A percentile compares a stretch with the other conserved stretches of the same genome.
phyloP scores from a whole-genome alignment of 2,113 vertebrate species.

The Seriola quinqueradiata region DNA sequence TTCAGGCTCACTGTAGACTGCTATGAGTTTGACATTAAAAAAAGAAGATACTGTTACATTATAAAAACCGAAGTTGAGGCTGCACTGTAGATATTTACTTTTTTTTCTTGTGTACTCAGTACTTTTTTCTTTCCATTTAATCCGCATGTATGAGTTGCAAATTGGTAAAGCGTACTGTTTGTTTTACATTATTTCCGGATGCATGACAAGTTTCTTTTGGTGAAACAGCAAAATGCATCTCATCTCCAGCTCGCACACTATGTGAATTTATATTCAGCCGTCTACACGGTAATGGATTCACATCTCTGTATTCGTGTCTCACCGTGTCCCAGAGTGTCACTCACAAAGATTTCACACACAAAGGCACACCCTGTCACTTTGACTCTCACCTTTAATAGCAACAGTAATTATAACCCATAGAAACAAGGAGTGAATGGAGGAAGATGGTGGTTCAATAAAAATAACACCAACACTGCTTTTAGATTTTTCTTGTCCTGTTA shows the following conservation, averaged over 20 bases:
- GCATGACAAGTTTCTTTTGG: conserved; percentile 4
- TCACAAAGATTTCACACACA: too few relatives aligned
- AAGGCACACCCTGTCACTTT: not conserved
- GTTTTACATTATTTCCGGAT: not conserved
- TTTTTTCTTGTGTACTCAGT: not conserved
- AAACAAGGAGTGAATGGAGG: not conserved
- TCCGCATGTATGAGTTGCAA: not conserved
- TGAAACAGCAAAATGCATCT: not conserved
- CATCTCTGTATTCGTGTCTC: not conserved
- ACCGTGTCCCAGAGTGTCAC: too few relatives aligned
- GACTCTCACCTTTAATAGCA: not conserved
- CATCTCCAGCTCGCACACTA: not conserved
- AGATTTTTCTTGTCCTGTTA: not conserved
- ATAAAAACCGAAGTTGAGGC: not conserved
- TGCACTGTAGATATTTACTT: not conserved
- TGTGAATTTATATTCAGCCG: conserved; percentile 13
- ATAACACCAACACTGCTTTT: not conserved
- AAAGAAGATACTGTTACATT: not conserved
- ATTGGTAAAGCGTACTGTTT: conserved; percentile 8
- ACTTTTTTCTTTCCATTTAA: not conserved
- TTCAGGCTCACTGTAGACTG: not conserved
- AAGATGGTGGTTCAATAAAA: not conserved
- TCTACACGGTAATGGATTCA: not conserved
- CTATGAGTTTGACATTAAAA: too few relatives aligned
- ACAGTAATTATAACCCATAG: conserved; percentile 10